Evolutionary conservation across 1,140 invertebrate genomes (phyloP).

Genomic region (Callitettix versicolor): DNA sequence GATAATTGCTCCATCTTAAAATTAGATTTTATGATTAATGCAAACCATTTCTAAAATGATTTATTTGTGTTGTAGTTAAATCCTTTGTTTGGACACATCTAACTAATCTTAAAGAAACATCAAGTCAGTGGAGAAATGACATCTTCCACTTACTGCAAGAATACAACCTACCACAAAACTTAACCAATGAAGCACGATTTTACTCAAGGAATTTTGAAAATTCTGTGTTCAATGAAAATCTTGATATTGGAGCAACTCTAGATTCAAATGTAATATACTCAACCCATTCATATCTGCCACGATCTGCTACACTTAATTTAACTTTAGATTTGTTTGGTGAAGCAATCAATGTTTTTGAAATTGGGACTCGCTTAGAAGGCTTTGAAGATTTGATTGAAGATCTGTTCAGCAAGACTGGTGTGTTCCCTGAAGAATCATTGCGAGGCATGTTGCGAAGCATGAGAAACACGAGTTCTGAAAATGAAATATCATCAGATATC

Average conservation of each 20-base stretch:
- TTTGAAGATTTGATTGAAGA: conserved; percentile 72
- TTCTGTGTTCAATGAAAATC: conserved; percentile 73
- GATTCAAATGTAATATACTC: conserved; percentile 79
- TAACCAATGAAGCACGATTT: conserved; percentile 71
- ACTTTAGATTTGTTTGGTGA: conserved; percentile 83
- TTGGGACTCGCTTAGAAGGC: conserved; percentile 66
- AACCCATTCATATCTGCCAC: conserved; percentile 74
- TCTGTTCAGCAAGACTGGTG: conserved; percentile 63
- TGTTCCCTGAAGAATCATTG: conserved; percentile 48
- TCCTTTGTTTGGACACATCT: conserved; percentile 89
- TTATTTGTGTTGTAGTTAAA: conserved; percentile 60
- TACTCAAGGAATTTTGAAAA: conserved; percentile 80
- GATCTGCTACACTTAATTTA: conserved; percentile 66
- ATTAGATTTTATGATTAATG: too few relatives aligned
- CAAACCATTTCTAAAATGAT: too few relatives aligned
- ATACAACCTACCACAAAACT: conserved; percentile 54
- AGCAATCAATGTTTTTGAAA: conserved; percentile 73
- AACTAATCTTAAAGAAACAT: conserved; percentile 64
- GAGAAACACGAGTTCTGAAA: conserved; percentile 33
- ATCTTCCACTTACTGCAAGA: conserved; percentile 70
- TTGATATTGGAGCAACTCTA: conserved; percentile 63
- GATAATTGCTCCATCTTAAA: too few relatives aligned
- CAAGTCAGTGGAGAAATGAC: conserved; percentile 65
- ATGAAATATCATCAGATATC: conserved; percentile 37
- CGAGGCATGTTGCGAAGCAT: conserved; percentile 43